phyloP scores from a whole-genome alignment of 2,888 invertebrate species.

The Hofmannophila pseudospretella region DNA sequence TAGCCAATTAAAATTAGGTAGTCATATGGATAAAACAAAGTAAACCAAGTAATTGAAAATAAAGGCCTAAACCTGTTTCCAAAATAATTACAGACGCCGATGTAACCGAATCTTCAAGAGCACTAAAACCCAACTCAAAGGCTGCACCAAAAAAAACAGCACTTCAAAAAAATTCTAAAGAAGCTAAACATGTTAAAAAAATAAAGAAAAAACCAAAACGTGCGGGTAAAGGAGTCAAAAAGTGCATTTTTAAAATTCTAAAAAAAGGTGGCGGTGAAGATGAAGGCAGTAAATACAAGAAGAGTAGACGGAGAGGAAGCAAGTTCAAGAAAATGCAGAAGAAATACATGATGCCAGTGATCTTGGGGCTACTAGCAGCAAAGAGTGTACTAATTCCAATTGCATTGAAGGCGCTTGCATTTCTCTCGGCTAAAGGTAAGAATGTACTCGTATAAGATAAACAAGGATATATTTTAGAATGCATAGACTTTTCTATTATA shows the following conservation, averaged over 20 bases:
- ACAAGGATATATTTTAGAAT: too few relatives aligned
- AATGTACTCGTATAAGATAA: too few relatives aligned
- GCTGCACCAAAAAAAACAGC: slow-evolving; percentile 10
- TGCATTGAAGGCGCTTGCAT: slow-evolving; percentile 82
- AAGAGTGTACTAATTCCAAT: slow-evolving; percentile 83
- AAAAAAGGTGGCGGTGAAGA: slow-evolving; percentile 25
- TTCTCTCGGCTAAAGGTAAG: slow-evolving; percentile 79
- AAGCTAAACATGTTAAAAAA: slow-evolving; percentile 17
- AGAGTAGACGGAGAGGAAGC: slow-evolving; percentile 19
- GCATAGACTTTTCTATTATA: too few relatives aligned
- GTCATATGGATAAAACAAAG: too few relatives aligned
- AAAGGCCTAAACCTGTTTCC: too few relatives aligned
- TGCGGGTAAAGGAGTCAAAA: slow-evolving; percentile 40
- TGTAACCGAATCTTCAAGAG: slow-evolving; percentile 16
- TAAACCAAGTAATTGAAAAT: too few relatives aligned
- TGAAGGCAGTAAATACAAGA: slow-evolving; percentile 22
- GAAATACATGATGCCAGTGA: slow-evolving; percentile 78
- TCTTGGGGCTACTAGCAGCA: slow-evolving; percentile 80
- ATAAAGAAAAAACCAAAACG: slow-evolving; percentile 18
- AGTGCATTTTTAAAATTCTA: slow-evolving; percentile 55
- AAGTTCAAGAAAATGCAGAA: slow-evolving; percentile 50
- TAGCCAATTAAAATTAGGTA: too few relatives aligned
- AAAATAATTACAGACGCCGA: background rate
- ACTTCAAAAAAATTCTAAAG: background rate
- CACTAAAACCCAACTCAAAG: slow-evolving; percentile 14